A percentile compares a stretch with the other conserved stretches of the same genome.
These are phyloP conservation scores for Odontophorus gujanensis DNA, from an alignment of 2,113 vertebrate species.

Conservation along the genomic window DNA sequence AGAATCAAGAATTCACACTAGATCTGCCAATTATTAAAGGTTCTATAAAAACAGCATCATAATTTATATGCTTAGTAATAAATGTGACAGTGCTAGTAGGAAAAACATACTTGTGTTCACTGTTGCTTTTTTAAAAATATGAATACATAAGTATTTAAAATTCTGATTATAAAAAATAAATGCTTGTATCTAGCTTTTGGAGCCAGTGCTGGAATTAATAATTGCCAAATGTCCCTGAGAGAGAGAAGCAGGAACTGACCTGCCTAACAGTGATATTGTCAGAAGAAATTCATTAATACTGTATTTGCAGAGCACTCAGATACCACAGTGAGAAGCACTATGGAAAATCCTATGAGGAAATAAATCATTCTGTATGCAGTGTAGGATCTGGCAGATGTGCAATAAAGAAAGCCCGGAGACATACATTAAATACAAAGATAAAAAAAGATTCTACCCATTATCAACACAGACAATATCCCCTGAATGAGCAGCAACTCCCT, in stretches of 20 bases:
- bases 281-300: conserved; percentile 58
- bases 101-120: neutral
- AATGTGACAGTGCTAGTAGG: neutral
- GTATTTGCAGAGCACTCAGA: conserved; percentile 15
- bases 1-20: neutral
- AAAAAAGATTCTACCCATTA: conserved; percentile 34
- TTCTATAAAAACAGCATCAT: neutral
- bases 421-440: conserved; percentile 59
- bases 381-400: conserved; percentile 27
- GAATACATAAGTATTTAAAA: neutral
- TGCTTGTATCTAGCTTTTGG: neutral
- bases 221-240: neutral
- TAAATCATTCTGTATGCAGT: conserved; percentile 56
- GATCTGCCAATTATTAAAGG: neutral
- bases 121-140: neutral
- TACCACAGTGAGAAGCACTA: conserved; percentile 11
- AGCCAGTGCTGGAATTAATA: neutral
- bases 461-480: conserved; percentile 39
- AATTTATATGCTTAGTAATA: neutral
- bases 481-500: conserved; percentile 19
- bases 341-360: neutral
- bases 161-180: neutral
- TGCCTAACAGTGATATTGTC: neutral
- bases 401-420: conserved; percentile 25
- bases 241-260: neutral